Base-by-base conservation (phyloP, 2,797 vertebrate species). In the Tokudaia tokunoshimensis region DNA sequence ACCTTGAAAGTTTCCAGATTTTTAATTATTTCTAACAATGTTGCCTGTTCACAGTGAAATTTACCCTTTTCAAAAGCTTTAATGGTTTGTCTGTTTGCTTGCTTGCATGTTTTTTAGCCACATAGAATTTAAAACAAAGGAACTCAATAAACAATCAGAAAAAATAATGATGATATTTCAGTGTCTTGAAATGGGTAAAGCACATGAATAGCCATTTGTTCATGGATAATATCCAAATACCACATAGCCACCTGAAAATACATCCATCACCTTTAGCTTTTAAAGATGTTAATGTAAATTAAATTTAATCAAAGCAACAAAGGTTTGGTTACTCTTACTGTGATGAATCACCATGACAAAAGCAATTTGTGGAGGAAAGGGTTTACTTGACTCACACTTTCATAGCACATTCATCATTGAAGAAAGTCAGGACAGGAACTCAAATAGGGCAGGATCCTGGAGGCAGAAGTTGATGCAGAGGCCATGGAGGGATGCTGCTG, bases 11-110 rank as follows among this genome's bases (percentile, higher is more conserved):
- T 83, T 89, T n/a, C 31, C 37, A 93, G 81, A 93, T 61, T 57
- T 84, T 29, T 75, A 65, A 84, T 34, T 55, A 19, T 65, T 95
- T 85, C 52, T 89, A 57, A 90, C 82, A 90, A 24, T 70, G 75
- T 50, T n/a, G 26, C 76, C 84, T 92, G 37, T 67, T 79, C 70
- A 47, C 61, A 94, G 85, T 89, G 57, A 14, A 81, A 47, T 75
- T 52, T 81, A 80, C 47, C 31, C 37, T 95, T 87, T 19, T 44
- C 50, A 3, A 61, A 86, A 61, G 5, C n/a, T 81, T 11, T n/a
- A 19, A 67, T 29, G 26, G 26, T 29, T 63, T 63, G 61, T 63
- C 29, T 63, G 10, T 63, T 52, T 52, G 52, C 52, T 52, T 52
- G 52, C 52, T 63, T 63, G 26, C 8, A 11, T 26, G 24, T 57